Percentiles rank a stretch among this genome's conserved stretches.
Conservation (phyloP, 2,113 vertebrate genomes). For the Eupsittula cactorum region DNA sequence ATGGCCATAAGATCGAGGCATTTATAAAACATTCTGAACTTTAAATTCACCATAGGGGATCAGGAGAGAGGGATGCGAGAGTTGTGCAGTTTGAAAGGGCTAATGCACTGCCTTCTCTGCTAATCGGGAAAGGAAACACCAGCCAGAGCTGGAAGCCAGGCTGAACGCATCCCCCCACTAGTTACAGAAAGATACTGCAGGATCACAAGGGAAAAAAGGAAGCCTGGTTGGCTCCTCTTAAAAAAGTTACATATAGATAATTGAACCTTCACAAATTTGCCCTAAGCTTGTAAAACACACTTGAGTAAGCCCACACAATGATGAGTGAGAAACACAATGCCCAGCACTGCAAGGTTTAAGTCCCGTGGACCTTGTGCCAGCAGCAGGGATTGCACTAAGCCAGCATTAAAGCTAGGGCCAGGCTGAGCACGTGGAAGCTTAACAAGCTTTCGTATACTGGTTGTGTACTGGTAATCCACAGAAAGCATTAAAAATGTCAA, state of each 20-base stretch:
- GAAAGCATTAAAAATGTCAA: constrained; percentile 34
- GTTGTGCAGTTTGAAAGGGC: background rate
- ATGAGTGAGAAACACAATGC: background rate
- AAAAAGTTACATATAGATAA: constrained; percentile 24
- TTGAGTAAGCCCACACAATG: constrained; percentile 23
- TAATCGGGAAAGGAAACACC: background rate
- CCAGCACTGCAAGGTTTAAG: background rate
- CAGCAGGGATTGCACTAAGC: constrained; percentile 33
- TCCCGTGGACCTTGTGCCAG: background rate
- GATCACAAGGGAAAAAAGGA: background rate
- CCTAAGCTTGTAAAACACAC: constrained; percentile 29
- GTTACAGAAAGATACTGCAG: background rate
- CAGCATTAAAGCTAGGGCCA: background rate
- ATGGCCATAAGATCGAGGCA: background rate
- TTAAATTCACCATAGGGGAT: background rate
- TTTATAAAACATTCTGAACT: background rate
- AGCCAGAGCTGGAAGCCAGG: background rate
- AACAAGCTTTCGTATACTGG: background rate
- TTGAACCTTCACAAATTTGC: constrained; percentile 8
- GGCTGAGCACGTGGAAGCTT: constrained; percentile 48
- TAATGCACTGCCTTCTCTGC: background rate
- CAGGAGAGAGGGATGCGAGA: background rate
- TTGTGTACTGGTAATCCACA: constrained; percentile 16
- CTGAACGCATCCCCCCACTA: background rate
- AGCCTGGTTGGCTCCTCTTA: background rate